Conservation (phyloP, 1,140 invertebrate species). For the Drosophila obscura region DNA sequence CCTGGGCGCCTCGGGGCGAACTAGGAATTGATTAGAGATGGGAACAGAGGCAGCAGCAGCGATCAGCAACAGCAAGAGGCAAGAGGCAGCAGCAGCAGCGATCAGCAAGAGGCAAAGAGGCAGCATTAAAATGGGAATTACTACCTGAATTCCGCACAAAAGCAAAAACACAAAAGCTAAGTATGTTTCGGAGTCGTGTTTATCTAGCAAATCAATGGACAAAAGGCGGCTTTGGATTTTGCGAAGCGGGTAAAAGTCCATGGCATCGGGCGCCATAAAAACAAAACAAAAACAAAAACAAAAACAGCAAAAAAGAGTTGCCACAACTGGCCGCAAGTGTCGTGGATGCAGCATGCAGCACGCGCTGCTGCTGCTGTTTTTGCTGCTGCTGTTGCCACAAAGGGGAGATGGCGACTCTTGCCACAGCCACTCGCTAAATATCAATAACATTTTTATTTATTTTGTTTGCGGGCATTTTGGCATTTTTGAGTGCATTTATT, state of each 20-base stretch:
- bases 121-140: slow-evolving; percentile 72
- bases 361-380: slow-evolving; percentile 37
- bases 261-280: slow-evolving; percentile 63
- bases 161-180: slow-evolving; percentile 7
- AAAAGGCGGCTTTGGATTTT: slow-evolving; percentile 37
- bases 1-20: not conserved
- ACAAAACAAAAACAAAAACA: slow-evolving; percentile 11
- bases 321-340: slow-evolving; percentile 63
- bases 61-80: too few species aligned
- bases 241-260: not conserved
- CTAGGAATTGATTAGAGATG: slow-evolving; percentile 10
- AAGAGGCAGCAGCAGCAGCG: slow-evolving; percentile 10
- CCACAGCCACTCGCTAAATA: slow-evolving; percentile 68
- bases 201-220: slow-evolving; percentile 77
- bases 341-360: slow-evolving; percentile 60
- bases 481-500: slow-evolving; percentile 82
- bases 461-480: slow-evolving; percentile 81
- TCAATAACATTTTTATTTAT: slow-evolving; percentile 82
- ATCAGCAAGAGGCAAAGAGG: slow-evolving; percentile 4
- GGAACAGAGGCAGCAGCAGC: not conserved
- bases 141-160: slow-evolving; percentile 77
- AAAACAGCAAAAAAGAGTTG: slow-evolving; percentile 7
- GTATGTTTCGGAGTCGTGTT: slow-evolving; percentile 39
- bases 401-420: not conserved
- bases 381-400: not conserved